Evolutionary conservation across 2,888 invertebrate species (phyloP), one percentile per base, ranked within the genome.

Genomic region (Melieria crassipennis): DNA sequence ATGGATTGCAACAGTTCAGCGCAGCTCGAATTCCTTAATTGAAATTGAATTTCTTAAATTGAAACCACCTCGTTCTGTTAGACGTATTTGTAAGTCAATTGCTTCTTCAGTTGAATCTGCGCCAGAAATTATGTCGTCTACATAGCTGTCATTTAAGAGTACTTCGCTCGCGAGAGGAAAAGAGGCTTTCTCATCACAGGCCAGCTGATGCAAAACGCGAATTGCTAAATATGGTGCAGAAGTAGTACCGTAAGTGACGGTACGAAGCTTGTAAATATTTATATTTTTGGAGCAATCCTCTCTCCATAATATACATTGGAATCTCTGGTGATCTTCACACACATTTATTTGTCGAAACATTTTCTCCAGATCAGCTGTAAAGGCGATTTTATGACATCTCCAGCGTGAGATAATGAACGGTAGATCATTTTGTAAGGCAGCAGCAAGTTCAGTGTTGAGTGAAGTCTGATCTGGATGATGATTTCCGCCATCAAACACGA

Each of bases 321-420:
- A 74, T 42, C 68, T 66, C n/a, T 73, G 75, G 4, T 75, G 73
- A 6, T 66, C 56, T 45, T 65, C 47, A 13, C 42, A 13, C 7
- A 75, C 68, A 7, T 43, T 48, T 16, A 76, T 75, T 43, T 75
- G 74, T 0, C 75, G 52, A 48, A 75, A 77, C 72, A 77, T 77
- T 58, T 75, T 73, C 10, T 72, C 71, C 4, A 77, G 43, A 62
- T 77, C 75, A 50, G 73, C 62, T 4, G 70, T 30, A 58, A 75
- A 76, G 1, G 63, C 73, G 56, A 76, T 65, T 50, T 60, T 52
- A 58, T 57, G 72, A 58, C 73, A n/a, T n/a, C n/a, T n/a, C n/a
- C n/a, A n/a, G 73, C 72, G 7, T 71, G 58, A 11, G 50, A 68
- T 46, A 73, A 69, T 9, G 73, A 66, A 65, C 0, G 71, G 65